phyloP scores from a whole-genome alignment of 2,113 vertebrate species.

The Elanus axillaris region DNA sequence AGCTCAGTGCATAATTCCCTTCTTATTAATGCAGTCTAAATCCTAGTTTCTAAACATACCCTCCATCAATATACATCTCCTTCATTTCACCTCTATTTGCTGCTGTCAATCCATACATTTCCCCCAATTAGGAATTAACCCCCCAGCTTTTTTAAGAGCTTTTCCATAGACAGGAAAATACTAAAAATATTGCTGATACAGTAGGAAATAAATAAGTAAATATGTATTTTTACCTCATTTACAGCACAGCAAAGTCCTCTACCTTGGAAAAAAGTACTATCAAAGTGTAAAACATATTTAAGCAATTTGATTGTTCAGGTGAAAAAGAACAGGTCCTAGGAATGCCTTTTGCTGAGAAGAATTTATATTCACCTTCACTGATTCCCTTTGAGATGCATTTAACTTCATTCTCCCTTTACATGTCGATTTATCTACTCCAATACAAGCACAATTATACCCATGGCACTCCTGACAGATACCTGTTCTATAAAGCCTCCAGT shows the following conservation, averaged over 20 bases:
- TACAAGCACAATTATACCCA: not conserved
- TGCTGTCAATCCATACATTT: not conserved
- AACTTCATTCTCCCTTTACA: not conserved
- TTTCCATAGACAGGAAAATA: not conserved
- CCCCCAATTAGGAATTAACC: not conserved
- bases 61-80: not conserved
- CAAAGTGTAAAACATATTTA: not conserved
- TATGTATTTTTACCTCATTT: not conserved
- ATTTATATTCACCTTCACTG: not conserved
- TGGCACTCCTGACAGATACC: not conserved
- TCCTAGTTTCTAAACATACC: not conserved
- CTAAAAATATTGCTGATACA: not conserved
- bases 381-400: not conserved
- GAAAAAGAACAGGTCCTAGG: not conserved
- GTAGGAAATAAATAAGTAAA: not conserved
- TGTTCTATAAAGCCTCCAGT: not conserved
- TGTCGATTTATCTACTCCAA: not conserved
- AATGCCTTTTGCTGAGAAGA: not conserved
- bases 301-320: not conserved
- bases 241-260: not conserved
- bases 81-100: not conserved
- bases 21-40: conserved; percentile 3
- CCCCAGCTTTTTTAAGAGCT: not conserved
- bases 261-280: not conserved
- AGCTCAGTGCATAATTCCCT: not conserved